Percentiles rank a stretch among this genome's conserved stretches.
phyloP scores from a whole-genome alignment of 2,888 invertebrate species.

The Mesochorus sp. region DNA sequence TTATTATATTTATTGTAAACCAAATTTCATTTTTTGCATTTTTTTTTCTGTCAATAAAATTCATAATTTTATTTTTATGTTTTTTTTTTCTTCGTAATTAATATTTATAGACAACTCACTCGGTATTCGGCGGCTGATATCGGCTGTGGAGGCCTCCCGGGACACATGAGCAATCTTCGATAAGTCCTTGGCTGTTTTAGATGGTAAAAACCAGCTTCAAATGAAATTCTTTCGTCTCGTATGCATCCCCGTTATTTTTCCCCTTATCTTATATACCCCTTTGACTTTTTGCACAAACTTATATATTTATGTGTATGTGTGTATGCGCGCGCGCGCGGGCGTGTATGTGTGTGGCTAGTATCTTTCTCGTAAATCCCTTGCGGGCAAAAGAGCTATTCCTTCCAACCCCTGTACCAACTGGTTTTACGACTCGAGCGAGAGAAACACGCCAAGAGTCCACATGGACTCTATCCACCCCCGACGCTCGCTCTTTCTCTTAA shows the following conservation, averaged over 20 bases:
- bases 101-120: slow-evolving; percentile 71
- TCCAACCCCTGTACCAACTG: neutral
- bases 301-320: neutral
- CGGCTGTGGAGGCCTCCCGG: slow-evolving; percentile 76
- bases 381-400: slow-evolving; percentile 1
- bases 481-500: slow-evolving; percentile 23
- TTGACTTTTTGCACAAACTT: neutral
- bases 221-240: slow-evolving; percentile 7
- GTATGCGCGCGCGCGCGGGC: too few species aligned
- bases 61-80: neutral
- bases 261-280: neutral
- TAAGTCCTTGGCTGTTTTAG: slow-evolving; percentile 72
- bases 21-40: neutral
- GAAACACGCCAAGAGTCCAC: slow-evolving; percentile 29
- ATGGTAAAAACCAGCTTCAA: slow-evolving; percentile 56
- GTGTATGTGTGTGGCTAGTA: too few species aligned
- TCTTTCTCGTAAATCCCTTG: slow-evolving; percentile 51
- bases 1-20: slow-evolving; percentile 18
- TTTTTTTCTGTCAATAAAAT: neutral
- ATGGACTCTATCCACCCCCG: slow-evolving; percentile 6
- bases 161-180: slow-evolving; percentile 77
- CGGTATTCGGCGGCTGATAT: slow-evolving; percentile 72
- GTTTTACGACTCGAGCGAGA: slow-evolving; percentile 45
- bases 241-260: neutral
- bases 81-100: neutral